Evolutionary conservation across 2,888 invertebrate genomes (phyloP), one percentile per base, ranked within the genome.

Genomic region (Didymodactylos carnosus): DNA sequence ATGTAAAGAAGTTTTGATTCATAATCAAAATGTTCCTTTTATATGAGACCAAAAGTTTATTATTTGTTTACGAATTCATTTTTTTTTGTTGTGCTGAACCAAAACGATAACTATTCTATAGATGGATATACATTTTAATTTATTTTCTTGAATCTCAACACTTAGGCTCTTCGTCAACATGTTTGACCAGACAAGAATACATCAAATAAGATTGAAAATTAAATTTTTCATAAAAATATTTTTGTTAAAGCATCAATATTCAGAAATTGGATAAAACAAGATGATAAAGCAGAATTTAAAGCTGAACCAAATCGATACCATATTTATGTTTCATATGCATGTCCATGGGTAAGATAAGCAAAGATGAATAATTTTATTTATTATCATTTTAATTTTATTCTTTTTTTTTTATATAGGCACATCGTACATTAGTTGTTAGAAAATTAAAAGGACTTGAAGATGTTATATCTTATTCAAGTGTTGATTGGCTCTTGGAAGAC

Each of bases 291-390:
- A 27, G 80, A 78, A 0, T 81, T 79, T 76, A 77, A 77, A 29
- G 79, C 81, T 1, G 81, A 80, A 74, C 40, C 78, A 7, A 77
- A 76, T 8, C 78, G 82, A 8, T 82, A 82, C 75, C 82, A 82
- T 73, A 77, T 82, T 39, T 82, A 82, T 75, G 82, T 81, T 2
- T 79, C 79, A 1, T 77, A 79, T 41, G 81, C 81, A 14, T 82
- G 81, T 75, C 82, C 82, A 3, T 82, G 80, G 80, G 41, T 41
- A 41, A 41, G 8, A 16, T 41, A 16, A n/a, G 13, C 7, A 5
- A 2, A 16, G 13, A 13, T 41, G 8, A 3, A 3, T 8, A 8
- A 41, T 41, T n/a, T n/a, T n/a, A 41, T 41, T 41, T 8, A 2
- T 8, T 2, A 41, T 41, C 3, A 7, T 41, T 41, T 41, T 41